A percentile compares a stretch with the other conserved stretches of the same genome.
Conservation (phyloP, 30 jellyfish, hydroid and myxozoan genomes). For the Chironex yamaguchii region DNA sequence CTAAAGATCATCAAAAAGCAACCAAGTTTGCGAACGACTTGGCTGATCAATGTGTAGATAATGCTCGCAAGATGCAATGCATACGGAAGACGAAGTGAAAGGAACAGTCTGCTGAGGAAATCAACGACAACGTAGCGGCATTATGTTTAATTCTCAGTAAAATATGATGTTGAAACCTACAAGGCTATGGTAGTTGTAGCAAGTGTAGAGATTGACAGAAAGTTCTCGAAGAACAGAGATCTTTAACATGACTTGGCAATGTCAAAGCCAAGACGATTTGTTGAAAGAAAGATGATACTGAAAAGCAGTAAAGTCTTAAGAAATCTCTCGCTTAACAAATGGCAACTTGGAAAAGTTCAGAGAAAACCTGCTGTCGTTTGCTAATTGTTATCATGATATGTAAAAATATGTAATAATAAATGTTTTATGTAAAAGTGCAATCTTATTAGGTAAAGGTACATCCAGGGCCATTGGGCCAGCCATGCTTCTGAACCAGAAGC, state of each 20-base stretch:
- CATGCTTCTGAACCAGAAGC: too few species aligned
- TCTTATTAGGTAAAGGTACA: too few species aligned
- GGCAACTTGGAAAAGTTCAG: neutral
- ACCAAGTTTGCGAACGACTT: constrained; percentile 44
- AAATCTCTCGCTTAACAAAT: neutral
- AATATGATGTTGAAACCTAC: constrained; percentile 34
- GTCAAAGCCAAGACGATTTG: constrained; percentile 28
- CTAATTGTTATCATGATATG: neutral
- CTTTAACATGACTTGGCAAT: constrained; percentile 17
- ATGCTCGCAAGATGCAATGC: neutral
- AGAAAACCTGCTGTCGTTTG: neutral
- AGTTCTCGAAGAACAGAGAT: constrained; percentile 49
- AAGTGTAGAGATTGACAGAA: constrained; percentile 49
- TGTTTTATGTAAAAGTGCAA: too few species aligned
- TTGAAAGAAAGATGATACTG: constrained; percentile 4
- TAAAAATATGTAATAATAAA: too few species aligned
- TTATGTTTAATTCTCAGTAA: constrained; percentile 6
- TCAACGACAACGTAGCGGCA: constrained; percentile 26
- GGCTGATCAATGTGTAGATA: constrained; percentile 27
- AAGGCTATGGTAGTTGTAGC: constrained; percentile 50
- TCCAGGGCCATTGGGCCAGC: too few species aligned
- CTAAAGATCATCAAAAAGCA: constrained; percentile 32
- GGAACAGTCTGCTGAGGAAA: constrained; percentile 37
- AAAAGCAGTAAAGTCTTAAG: neutral
- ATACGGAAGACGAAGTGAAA: constrained; percentile 7